phyloP scores from a whole-genome alignment of 2,888 invertebrate genomes.

The Oscheius sp. region DNA sequence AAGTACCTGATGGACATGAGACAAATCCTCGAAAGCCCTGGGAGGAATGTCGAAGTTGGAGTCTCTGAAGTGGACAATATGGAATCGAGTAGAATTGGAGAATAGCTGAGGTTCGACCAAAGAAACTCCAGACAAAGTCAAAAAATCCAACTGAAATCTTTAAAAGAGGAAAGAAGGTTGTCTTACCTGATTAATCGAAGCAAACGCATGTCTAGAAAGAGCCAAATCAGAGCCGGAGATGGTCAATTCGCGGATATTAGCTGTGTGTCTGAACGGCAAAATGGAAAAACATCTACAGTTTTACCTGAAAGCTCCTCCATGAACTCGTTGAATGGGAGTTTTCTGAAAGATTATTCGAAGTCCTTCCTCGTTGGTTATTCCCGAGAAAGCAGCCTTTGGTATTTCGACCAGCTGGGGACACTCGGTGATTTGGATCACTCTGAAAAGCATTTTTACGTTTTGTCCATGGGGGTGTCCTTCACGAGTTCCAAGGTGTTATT shows the following conservation, averaged over 20 bases:
- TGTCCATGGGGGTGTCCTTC: neutral
- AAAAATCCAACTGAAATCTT: conserved; percentile 44
- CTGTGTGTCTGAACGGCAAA: conserved; percentile 33
- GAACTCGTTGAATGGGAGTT: conserved; percentile 47
- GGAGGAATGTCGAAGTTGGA: conserved; percentile 47
- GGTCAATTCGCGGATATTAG: conserved; percentile 45
- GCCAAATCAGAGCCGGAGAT: conserved; percentile 48
- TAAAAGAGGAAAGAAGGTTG: neutral
- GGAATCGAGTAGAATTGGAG: conserved; percentile 48
- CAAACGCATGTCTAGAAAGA: conserved; percentile 41
- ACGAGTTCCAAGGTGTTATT: neutral
- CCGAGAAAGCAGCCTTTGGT: conserved; percentile 42
- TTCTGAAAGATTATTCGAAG: conserved; percentile 41
- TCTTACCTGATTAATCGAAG: conserved; percentile 38
- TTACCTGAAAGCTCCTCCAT: conserved; percentile 44
- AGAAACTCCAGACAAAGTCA: conserved; percentile 44
- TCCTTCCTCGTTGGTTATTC: conserved; percentile 46
- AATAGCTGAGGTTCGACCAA: conserved; percentile 50
- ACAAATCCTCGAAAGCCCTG: conserved; percentile 33
- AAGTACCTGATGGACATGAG: conserved; percentile 33
- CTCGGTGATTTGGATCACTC: conserved; percentile 35
- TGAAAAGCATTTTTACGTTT: conserved; percentile 20
- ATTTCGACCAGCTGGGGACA: conserved; percentile 41
- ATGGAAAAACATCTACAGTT: neutral
- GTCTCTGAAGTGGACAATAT: conserved; percentile 46